Evolutionary conservation across 2,797 vertebrate species (phyloP), one percentile per base, ranked within the genome.

Genomic region (Semaprochilodus insignis): DNA sequence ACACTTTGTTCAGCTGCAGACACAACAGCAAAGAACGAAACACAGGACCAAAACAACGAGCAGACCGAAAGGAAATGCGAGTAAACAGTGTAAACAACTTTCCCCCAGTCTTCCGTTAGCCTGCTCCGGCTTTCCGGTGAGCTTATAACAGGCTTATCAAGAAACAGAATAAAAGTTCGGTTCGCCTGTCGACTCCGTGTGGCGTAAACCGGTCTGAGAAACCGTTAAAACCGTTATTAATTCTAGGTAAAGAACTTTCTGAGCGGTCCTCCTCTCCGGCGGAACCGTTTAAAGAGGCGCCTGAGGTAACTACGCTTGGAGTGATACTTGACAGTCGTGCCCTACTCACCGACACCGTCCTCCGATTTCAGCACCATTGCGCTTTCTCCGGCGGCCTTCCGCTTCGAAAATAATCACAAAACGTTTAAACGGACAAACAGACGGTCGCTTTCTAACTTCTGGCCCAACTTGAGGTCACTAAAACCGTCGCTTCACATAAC

Each of bases 321-420:
- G 11, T 40, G 81, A 67, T 55, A 27, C 19, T 4, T 80, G 74
- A 71, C 44, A 73, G 36, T 19, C 44, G 44, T 10, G 44, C 44
- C 23, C 3, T 31, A 94, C 95, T 95, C 90, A 95, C 95, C 94
- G 59, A 95, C 93, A 36, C 94, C 95, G 90, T 95, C 94, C 91
- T 95, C 95, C 4, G 95, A 95, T 54, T 95, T 95, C 51, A 95
- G 83, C 92, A 95, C 95, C 95, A 95, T 95, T 89, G 23, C 52
- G 83, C 21, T 36, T 27, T 81, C 75, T 86, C 60, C 36, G 0
- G 27, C 19, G 48, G 54, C 44, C 27, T 66, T 65, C 54, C 31
- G 63, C 48, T 13, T 17, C 31, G 3, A 71, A 62, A 85, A 69
- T 25, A 52, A 44, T 73, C n/a, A 10, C 15, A 73, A 34, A 25